Percentiles rank a stretch among this genome's conserved stretches.
Evolutionary conservation across 2,797 vertebrate species (phyloP).

Genomic region (Mormyrus proboscirostris): DNA sequence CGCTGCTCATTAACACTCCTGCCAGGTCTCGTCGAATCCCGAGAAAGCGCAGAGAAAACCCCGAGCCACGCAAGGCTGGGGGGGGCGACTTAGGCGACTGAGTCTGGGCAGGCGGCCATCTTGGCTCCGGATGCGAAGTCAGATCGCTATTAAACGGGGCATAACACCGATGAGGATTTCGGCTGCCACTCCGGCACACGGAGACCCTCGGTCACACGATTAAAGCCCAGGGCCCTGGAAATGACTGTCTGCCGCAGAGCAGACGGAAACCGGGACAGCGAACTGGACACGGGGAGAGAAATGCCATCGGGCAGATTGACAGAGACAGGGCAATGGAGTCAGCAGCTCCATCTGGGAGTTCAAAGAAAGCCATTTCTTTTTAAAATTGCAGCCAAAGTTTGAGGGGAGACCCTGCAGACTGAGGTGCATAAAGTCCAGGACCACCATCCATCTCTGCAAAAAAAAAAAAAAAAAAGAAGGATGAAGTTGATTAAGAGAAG

Average conservation of each 20-base stretch:
- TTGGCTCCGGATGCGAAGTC: constrained; percentile 12
- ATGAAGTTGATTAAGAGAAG: background rate
- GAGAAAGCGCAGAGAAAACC: background rate
- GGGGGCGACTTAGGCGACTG: background rate
- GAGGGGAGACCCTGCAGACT: background rate
- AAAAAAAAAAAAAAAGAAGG: background rate
- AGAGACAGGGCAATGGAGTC: background rate
- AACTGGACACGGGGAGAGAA: background rate
- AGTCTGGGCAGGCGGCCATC: constrained; percentile 19
- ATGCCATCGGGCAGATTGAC: background rate
- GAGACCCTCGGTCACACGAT: background rate
- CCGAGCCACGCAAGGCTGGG: background rate
- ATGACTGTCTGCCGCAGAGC: background rate
- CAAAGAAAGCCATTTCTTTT: background rate
- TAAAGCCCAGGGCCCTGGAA: background rate
- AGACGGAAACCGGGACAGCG: background rate
- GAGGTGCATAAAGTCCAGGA: background rate
- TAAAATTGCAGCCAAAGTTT: background rate
- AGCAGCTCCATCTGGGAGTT: background rate
- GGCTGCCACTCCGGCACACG: background rate
- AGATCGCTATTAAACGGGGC: constrained; percentile 15
- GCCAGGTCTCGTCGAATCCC: background rate
- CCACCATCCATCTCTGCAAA: background rate
- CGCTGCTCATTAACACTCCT: background rate
- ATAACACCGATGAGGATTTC: background rate